Percentiles rank a stretch among this genome's conserved stretches.
These are phyloP conservation scores for Myrmophylax atrothorax DNA, from an alignment of 2,113 vertebrate genomes.

Conservation along the genomic window DNA sequence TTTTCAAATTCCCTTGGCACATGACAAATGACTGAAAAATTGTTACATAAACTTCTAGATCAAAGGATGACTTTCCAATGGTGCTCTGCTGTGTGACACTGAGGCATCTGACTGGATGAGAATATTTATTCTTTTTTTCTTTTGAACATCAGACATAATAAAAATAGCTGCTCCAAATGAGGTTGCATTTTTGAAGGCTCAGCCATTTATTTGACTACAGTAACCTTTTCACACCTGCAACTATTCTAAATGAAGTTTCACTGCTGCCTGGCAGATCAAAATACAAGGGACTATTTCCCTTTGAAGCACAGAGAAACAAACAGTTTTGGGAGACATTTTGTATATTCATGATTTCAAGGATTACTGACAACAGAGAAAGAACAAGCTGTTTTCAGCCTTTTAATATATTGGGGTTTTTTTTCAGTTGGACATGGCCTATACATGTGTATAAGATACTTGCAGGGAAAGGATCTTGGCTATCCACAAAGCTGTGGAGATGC, in stretches of 20 bases:
- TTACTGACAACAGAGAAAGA: neutral
- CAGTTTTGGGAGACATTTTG: neutral
- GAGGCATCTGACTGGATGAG: neutral
- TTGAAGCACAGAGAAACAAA: neutral
- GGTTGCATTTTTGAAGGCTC: neutral
- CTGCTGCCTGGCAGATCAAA: neutral
- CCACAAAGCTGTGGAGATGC: neutral
- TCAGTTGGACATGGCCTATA: neutral
- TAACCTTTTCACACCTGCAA: neutral
- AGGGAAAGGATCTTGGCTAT: neutral
- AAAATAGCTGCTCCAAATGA: conserved; percentile 8
- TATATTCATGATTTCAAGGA: neutral
- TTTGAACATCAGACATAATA: neutral
- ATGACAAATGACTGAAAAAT: neutral
- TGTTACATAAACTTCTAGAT: neutral
- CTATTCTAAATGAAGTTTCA: neutral
- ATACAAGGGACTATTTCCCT: neutral
- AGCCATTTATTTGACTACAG: neutral
- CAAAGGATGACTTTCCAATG: neutral
- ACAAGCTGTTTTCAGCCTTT: neutral
- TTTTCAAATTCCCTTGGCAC: neutral
- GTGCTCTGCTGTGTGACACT: neutral
- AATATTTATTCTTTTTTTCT: conserved; percentile 21
- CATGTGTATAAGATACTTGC: neutral
- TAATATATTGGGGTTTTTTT: fast-evolving